Conservation (phyloP, 2,888 invertebrate genomes). For the Agrochola macilenta region DNA sequence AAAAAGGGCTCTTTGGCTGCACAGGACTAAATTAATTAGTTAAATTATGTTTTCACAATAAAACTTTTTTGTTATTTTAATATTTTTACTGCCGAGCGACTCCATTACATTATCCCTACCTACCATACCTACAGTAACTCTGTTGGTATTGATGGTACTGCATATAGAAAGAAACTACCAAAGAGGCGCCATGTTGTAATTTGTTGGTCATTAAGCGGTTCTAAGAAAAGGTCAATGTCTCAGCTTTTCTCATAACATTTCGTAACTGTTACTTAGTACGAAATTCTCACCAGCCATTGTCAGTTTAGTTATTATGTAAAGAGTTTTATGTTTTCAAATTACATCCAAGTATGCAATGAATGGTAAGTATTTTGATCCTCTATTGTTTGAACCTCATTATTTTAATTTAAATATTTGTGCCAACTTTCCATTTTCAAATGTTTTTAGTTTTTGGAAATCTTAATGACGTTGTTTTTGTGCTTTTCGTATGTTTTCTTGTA, state of each 20-base stretch:
- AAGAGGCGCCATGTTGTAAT: conserved; percentile 38
- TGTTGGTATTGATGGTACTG: background rate
- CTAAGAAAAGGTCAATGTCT: conserved; percentile 70
- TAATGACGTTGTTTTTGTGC: background rate
- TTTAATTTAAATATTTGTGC: conserved; percentile 42
- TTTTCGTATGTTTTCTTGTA: conserved; percentile 7
- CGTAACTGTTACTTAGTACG: conserved; percentile 60
- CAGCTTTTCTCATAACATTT: conserved; percentile 66
- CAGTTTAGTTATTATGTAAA: conserved; percentile 59
- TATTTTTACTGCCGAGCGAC: background rate
- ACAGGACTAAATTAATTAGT: background rate
- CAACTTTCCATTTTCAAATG: conserved; percentile 58
- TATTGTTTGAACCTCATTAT: conserved; percentile 59
- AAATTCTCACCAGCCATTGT: conserved; percentile 69
- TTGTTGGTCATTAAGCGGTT: conserved; percentile 40
- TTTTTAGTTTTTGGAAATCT: conserved; percentile 23
- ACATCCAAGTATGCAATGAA: conserved; percentile 49
- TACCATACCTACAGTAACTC: background rate
- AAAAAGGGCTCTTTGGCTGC: conserved; percentile 1
- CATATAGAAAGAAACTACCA: conserved; percentile 6
- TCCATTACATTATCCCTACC: background rate
- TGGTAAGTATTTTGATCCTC: conserved; percentile 52
- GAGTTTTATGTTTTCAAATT: conserved; percentile 58
- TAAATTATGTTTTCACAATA: background rate
- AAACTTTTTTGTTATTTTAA: background rate